Evolutionary conservation across 2,113 vertebrate genomes (phyloP), one percentile per base, ranked within the genome.

Genomic region (Dicentrarchus labrax): DNA sequence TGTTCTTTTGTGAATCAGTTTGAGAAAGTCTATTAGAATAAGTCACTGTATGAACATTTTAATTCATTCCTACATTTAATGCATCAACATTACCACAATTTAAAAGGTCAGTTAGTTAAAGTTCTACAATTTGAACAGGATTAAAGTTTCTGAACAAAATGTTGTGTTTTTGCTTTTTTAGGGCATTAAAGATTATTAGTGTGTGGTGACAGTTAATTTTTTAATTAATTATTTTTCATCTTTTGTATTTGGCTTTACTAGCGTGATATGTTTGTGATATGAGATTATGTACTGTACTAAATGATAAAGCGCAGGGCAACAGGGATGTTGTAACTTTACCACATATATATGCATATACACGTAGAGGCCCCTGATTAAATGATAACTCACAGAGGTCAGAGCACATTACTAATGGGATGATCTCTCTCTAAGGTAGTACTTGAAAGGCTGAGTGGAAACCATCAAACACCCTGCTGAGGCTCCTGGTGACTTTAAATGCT

Each of bases 381-480:
- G 51, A 69, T 78, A 85, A 64, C 76, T 68, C 43, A 1, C 30
- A 65, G 61, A 75, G 79, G 83, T 82, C 69, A 72, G 54, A 73
- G 43, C 21, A 69, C 62, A 67, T 72, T 62, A 67, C 30, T 69
- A 76, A 88, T 71, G 48, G 59, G 38, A 64, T 70, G 54, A 86
- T 83, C 61, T 80, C 41, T 75, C 59, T 47, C 41, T 67, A 77
- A 89, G 62, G 69, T 53, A 47, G 50, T 19, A 62, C 76, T 72
- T 79, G 21, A 82, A 83, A 89, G 69, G 48, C 22, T 19, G 70
- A 68, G 17, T 76, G 56, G 38, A 61, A 73, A 82, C 36, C 73
- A 61, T 87, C 66, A 88, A 85, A 83, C 61, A 56, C 48, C 70
- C 79, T 22, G 13, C 81, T 64, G 70, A 73, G 59, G 21, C 60